These are phyloP conservation scores for Tetragonula clypearis DNA, from an alignment of 1,140 invertebrate genomes.

Conservation along the genomic window DNA sequence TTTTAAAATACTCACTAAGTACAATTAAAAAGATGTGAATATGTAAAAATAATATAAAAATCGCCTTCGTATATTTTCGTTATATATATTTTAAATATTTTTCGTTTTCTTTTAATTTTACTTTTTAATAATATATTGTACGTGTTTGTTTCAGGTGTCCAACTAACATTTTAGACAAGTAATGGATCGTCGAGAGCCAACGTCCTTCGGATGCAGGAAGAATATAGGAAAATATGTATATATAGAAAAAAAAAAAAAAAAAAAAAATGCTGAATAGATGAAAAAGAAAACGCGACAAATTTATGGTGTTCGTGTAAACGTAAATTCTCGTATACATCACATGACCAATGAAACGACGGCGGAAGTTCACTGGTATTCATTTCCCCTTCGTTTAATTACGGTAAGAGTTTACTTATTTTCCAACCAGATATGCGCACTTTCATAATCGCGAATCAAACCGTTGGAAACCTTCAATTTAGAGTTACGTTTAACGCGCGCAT, in stretches of 20 bases:
- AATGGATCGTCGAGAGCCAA: not conserved
- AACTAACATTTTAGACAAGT: not conserved
- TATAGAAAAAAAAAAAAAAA: not conserved
- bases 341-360: constrained; percentile 7
- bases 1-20: too few species aligned
- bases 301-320: not conserved
- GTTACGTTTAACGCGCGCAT: not conserved
- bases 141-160: too few species aligned
- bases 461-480: constrained; percentile 8
- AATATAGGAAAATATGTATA: not conserved
- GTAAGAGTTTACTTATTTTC: constrained; percentile 28
- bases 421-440: not conserved
- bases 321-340: not conserved
- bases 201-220: not conserved
- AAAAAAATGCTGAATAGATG: not conserved
- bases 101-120: not conserved
- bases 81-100: not conserved
- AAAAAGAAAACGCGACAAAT: not conserved
- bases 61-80: not conserved
- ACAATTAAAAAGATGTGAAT: too few species aligned
- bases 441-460: constrained; percentile 3
- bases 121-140: not conserved
- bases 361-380: constrained; percentile 21
- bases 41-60: too few species aligned
- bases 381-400: constrained; percentile 15